Evolutionary conservation across 2,888 invertebrate species (phyloP), one percentile per base, ranked within the genome.

Genomic region (Melitaea athalia): DNA sequence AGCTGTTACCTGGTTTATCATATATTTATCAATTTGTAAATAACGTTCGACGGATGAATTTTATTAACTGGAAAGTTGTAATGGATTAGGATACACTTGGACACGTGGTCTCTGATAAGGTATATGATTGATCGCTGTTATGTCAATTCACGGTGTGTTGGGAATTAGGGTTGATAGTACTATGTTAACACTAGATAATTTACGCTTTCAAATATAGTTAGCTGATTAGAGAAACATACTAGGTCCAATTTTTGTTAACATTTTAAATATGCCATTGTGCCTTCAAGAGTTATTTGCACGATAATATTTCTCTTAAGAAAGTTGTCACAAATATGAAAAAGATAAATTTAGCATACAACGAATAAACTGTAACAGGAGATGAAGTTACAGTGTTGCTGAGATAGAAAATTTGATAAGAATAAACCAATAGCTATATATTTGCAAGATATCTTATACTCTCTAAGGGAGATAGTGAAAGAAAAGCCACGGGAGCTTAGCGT

Each of bases 21-120:
- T 68, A 73, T 77, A 79, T 76, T 83, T 88, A 88, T 88, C 89
- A 84, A 80, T 85, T 85, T 84, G 87, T 88, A 87, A 88, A 88
- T 88, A 87, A 81, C 78, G 74, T 78, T 75, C 77, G 83, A 85
- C 84, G 80, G 80, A 63, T 70, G 80, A 77, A 78, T 81, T 87
- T 88, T 87, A 87, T 88, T 87, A 87, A 85, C 81, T 81, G 82
- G 80, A 79, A 82, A 84, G 82, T 81, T 83, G 85, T 86, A 86
- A 88, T 86, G 84, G 86, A 88, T 87, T 83, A 85, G 80, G 76
- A 73, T 72, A 76, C 71, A 74, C 72, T 72, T 70, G 72, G 78
- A 77, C 83, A 81, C 81, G 80, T 81, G 83, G 80, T 78, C 66
- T 69, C 77, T 77, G 82, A 84, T 79, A 78, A 72, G 68, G 38